Evolutionary conservation across 2,113 vertebrate species (phyloP).

Genomic region (Psammodynastes pulverulentus): DNA sequence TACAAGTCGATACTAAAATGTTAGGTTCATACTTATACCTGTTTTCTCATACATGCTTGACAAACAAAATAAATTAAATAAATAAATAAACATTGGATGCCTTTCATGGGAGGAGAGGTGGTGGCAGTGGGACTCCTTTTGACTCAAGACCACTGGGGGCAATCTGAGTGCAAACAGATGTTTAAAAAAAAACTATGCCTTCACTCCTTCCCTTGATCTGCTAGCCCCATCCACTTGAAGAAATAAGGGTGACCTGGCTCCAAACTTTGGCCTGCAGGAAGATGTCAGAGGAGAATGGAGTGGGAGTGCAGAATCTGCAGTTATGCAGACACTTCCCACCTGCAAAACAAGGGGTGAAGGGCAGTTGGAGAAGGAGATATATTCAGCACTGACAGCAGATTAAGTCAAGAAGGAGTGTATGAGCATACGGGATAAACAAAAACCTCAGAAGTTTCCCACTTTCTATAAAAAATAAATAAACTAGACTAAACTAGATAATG

Average conservation of each 20-base stretch:
- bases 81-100: neutral
- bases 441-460: neutral
- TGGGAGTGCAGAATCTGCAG: neutral
- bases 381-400: neutral
- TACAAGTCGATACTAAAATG: too few relatives aligned
- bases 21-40: too few relatives aligned
- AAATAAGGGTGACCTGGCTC: neutral
- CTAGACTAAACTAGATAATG: neutral
- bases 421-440: neutral
- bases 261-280: neutral
- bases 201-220: neutral
- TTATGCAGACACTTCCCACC: neutral
- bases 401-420: neutral
- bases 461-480: neutral
- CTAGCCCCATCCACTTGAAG: neutral
- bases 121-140: neutral
- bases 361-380: neutral
- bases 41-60: too few relatives aligned
- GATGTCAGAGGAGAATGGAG: neutral
- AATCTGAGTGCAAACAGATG: neutral
- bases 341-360: neutral
- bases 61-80: too few relatives aligned
- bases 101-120: neutral
- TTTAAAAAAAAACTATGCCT: too few relatives aligned
- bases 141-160: neutral